Conservation (phyloP, 2,113 vertebrate species). For the Trinectes maculatus region DNA sequence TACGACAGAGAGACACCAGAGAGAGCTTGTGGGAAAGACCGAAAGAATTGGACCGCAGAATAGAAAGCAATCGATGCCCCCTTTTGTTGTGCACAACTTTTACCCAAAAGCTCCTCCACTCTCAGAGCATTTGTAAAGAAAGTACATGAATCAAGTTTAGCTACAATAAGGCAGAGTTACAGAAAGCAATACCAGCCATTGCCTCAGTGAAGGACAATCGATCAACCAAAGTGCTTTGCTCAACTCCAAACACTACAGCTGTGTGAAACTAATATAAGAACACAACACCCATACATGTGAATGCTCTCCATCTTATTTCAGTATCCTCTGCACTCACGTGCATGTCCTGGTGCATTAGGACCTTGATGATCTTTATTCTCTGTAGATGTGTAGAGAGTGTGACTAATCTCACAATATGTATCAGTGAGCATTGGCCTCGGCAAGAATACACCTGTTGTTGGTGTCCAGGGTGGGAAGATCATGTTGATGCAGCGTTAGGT, state of each 20-base stretch:
- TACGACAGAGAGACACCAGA: slow-evolving; percentile 67
- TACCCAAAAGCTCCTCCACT: slow-evolving; percentile 59
- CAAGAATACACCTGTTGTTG: slow-evolving; percentile 61
- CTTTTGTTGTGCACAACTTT: slow-evolving; percentile 67
- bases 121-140: slow-evolving; percentile 48
- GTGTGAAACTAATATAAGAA: slow-evolving; percentile 50
- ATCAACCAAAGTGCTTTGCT: slow-evolving; percentile 51
- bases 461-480: slow-evolving; percentile 15
- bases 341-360: slow-evolving; percentile 56
- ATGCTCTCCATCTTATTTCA: slow-evolving; percentile 22
- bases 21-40: slow-evolving; percentile 57
- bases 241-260: slow-evolving; percentile 50
- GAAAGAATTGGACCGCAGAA: slow-evolving; percentile 56
- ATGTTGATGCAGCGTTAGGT: slow-evolving; percentile 4
- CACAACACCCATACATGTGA: slow-evolving; percentile 44
- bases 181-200: slow-evolving; percentile 41
- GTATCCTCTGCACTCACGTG: slow-evolving; percentile 56
- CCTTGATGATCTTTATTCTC: slow-evolving; percentile 34
- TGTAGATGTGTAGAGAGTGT: slow-evolving; percentile 45
- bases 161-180: slow-evolving; percentile 42
- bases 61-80: slow-evolving; percentile 71
- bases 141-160: slow-evolving; percentile 66
- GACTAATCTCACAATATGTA: slow-evolving; percentile 25
- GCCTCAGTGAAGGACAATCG: slow-evolving; percentile 37
- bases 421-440: slow-evolving; percentile 17